Percentiles rank a stretch among this genome's conserved stretches.
These are phyloP conservation scores for Plutomurus gul DNA, from an alignment of 1,140 invertebrate species.

Conservation along the genomic window DNA sequence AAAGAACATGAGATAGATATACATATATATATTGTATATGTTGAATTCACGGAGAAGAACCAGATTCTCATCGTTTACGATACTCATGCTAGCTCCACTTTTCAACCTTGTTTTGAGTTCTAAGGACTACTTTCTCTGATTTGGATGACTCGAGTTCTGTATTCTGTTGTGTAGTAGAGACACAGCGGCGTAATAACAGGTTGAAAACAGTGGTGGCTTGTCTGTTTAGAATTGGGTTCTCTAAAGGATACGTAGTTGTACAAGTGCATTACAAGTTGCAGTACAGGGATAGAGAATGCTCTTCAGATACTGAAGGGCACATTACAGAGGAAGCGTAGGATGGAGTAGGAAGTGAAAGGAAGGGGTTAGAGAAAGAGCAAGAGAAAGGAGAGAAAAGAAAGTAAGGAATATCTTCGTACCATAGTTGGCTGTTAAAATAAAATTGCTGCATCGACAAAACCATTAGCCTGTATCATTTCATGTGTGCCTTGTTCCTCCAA, in stretches of 20 bases:
- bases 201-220: background rate
- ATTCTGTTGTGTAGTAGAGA: background rate
- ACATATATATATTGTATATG: too few species aligned
- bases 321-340: background rate
- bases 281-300: background rate
- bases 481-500: slow-evolving; percentile 11
- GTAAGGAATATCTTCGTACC: slow-evolving; percentile 3
- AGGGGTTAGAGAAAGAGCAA: background rate
- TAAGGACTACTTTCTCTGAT: background rate
- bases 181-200: background rate
- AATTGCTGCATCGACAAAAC: slow-evolving; percentile 23
- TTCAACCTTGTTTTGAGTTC: background rate
- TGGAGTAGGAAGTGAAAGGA: background rate
- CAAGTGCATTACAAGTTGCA: background rate
- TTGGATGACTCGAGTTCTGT: slow-evolving; percentile 4
- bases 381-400: background rate
- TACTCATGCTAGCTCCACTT: background rate
- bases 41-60: too few species aligned
- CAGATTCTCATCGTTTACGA: background rate
- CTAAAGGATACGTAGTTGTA: too few species aligned
- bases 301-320: background rate
- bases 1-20: background rate
- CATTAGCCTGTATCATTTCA: slow-evolving; percentile 24
- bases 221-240: too few species aligned
- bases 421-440: slow-evolving; percentile 12